Conservation (phyloP, 2,113 vertebrate genomes). For the Erythrolamprus reginae region DNA sequence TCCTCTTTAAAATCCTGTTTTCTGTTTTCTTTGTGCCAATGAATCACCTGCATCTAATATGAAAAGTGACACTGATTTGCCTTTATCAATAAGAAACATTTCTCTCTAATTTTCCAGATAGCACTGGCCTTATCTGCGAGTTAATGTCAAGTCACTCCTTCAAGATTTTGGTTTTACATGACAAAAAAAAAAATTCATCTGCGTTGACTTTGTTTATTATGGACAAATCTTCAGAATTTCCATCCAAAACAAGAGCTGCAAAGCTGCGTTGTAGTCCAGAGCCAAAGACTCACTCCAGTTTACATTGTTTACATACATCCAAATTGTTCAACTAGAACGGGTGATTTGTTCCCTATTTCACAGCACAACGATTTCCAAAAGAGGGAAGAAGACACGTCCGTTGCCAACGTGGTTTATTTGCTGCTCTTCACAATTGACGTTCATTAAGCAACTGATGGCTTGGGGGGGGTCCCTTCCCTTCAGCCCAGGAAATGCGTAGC, state of each 20-base stretch:
- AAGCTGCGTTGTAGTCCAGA: neutral
- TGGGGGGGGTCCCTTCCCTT: neutral
- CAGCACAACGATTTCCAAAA: neutral
- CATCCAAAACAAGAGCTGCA: neutral
- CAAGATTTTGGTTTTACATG: neutral
- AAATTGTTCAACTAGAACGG: neutral
- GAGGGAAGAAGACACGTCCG: too few species aligned
- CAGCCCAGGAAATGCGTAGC: neutral
- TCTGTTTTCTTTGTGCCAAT: neutral
- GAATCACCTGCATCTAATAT: neutral
- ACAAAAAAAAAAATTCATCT: neutral
- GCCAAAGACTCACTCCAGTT: neutral
- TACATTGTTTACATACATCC: neutral
- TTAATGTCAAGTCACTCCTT: neutral
- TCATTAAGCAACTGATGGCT: neutral
- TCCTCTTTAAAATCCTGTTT: neutral
- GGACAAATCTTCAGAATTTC: neutral
- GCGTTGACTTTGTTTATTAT: neutral
- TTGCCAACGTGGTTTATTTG: neutral
- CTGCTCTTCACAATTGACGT: neutral
- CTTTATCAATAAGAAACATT: neutral
- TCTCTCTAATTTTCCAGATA: neutral
- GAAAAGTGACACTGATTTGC: neutral
- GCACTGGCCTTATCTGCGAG: neutral
- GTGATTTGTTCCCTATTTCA: neutral